These are phyloP conservation scores for Micronycteris hirsuta DNA, from an alignment of 2,113 vertebrate genomes.

Conservation along the genomic window DNA sequence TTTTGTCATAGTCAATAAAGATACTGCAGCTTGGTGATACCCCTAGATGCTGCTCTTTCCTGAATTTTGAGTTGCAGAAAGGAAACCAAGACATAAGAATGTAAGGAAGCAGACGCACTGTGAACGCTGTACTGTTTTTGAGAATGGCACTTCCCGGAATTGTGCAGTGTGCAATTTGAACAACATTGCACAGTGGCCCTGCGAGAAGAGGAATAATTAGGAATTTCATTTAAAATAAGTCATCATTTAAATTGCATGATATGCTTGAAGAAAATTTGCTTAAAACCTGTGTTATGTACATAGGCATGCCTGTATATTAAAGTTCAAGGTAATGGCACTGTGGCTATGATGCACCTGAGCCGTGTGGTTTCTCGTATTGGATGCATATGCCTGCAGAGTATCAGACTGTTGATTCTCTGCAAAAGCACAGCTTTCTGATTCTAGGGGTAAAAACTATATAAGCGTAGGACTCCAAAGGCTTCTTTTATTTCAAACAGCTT, in stretches of 20 bases:
- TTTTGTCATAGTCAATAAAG: not conserved
- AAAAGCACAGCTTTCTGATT: constrained; percentile 23
- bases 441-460: constrained; percentile 48
- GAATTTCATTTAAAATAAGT: not conserved
- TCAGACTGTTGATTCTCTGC: not conserved
- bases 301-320: not conserved
- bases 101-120: not conserved
- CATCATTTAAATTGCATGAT: not conserved
- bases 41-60: not conserved
- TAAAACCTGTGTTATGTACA: not conserved
- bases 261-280: not conserved
- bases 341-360: not conserved
- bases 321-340: not conserved
- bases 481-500: constrained; percentile 59
- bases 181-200: not conserved
- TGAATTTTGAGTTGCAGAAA: constrained; percentile 23
- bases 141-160: not conserved
- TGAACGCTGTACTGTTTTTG: not conserved
- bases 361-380: not conserved
- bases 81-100: constrained; percentile 13
- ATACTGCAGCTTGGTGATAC: not conserved
- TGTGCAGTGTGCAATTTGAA: not conserved
- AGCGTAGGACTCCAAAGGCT: constrained; percentile 22
- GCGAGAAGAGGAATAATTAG: not conserved
- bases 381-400: not conserved